Evolutionary conservation across 2,113 vertebrate genomes (phyloP), one percentile per base, ranked within the genome.

Genomic region (Chroicocephalus ridibundus): DNA sequence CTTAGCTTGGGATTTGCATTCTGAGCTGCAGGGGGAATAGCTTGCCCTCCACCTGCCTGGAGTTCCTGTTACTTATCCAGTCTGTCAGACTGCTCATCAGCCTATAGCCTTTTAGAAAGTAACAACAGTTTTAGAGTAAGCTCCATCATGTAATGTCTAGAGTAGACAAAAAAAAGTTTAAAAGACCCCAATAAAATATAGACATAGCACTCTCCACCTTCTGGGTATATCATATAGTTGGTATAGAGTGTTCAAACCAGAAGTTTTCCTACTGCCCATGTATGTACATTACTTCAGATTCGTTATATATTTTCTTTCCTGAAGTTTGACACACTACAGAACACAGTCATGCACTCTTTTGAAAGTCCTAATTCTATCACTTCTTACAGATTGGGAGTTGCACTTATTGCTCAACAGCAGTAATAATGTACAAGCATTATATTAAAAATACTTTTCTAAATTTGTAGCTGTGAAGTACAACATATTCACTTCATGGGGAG

Each of bases 11-110:
- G 19, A 42, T 87, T 93, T 78, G 5, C 7, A 9, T 62, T 81
- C 46, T 58, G 60, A 74, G 10, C 5, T 78, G 26, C 21, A 79
- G 54, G 21, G 5, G 6, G 2, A 78, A 38, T 44, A 65, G 6
- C 4, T 14, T n/a, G 15, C 10, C 6, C 5, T 78, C 2, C 5
- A 15, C 6, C 8, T 49, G 5, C 6, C 27, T 71, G 32, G 21
- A 71, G 5, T 13, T 57, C 25, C 24, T 49, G 9, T 47, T 80
- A 12, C 26, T 42, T 24, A 58, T 4, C 15, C 0, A 0, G 1
- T 66, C 36, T 71, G 16, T 52, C 19, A 76, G 27, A 72, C 7
- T 62, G 12, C 7, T 85, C 5, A 32, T 44, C 20, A n/a, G 11
- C 16, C 11, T 49, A 34, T 15, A 51, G 13, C 3, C 22, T 46